These are phyloP conservation scores for Clusia tigrina DNA, from an alignment of 2,888 invertebrate genomes.

Conservation along the genomic window DNA sequence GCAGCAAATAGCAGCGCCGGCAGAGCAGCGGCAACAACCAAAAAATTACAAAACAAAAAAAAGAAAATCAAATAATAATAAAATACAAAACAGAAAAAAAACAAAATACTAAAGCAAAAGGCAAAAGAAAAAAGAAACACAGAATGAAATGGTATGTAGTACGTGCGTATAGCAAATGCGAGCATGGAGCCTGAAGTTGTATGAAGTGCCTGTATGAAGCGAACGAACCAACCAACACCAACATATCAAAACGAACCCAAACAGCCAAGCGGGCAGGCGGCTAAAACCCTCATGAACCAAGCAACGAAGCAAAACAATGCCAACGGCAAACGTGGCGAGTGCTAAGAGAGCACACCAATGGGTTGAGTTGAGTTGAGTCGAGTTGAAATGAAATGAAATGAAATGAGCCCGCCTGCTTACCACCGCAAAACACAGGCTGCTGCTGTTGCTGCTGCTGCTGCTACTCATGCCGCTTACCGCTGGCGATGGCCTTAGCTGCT, in stretches of 20 bases:
- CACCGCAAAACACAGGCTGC: conserved; percentile 30
- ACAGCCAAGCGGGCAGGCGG: conserved; percentile 37
- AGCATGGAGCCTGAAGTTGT: conserved; percentile 12
- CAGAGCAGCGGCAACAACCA: not conserved
- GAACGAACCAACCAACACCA: not conserved
- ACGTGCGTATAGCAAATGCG: conserved; percentile 22
- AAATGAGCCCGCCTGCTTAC: no score
- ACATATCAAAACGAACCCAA: not conserved
- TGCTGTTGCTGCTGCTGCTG: conserved; percentile 24
- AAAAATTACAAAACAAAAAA: no score
- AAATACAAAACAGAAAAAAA: conserved; percentile 27
- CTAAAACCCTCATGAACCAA: conserved; percentile 9
- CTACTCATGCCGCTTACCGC: conserved; percentile 18
- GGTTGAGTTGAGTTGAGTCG: no score
- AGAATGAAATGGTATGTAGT: conserved; percentile 19
- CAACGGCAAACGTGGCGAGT: no score
- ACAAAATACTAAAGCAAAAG: conserved; percentile 19
- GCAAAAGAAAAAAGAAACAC: conserved; percentile 6
- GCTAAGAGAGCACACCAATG: no score
- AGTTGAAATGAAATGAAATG: no score
- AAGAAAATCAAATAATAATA: conserved; percentile 25
- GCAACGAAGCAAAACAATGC: conserved; percentile 25
- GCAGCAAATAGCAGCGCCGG: conserved; percentile 12
- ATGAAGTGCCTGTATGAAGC: not conserved
- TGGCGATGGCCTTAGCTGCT: no score